Base-by-base conservation (phyloP, 2,888 invertebrate species). In the Drosophila anomalata region DNA sequence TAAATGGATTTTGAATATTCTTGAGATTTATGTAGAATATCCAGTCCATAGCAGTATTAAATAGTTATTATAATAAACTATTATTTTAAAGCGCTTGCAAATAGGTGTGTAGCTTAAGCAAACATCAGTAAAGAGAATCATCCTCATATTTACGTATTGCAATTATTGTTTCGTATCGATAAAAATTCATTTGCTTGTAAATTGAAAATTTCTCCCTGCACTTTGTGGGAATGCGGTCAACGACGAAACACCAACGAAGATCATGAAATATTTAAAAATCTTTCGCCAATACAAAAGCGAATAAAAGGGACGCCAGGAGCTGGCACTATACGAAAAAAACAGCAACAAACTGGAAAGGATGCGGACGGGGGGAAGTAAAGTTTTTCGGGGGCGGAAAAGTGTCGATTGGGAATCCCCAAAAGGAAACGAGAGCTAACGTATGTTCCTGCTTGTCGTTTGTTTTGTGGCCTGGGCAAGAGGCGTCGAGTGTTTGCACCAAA, bases 191-290 rank as follows among this genome's bases (percentile, higher is more conserved):
- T 65, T 66, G 65, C 31, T 33, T 46, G 31, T 39, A 65, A 65
- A 66, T 67, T 54, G 67, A 66, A 36, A 66, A 55, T 54, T 66
- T 62, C 36, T 33, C 47, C 48, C 14, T 67, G 55, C 65, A 67
- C 67, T 55, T 48, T 26, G 48, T 47, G 66, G 65, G 41, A 41
- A 8, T 52, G 26, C 20, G 56, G 39, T 41, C 61, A 48, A 22
- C 56, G 55, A 12, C n/a, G 12, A n/a, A 41, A 26, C 22, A 44
- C 42, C 33, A 8, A 22, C 31, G 17, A 56, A 68, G 55, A 54
- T 70, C 73, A 75, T 82, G 66, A 87, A 84, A 84, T 72, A 83
- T 83, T 84, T 83, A 87, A 78, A 78, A 69, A 63, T 79, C 73
- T 61, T 79, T 52, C 58, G 54, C 51, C 73, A 70, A 85, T 75